Percentiles rank a stretch among this genome's conserved stretches.
phyloP scores from a whole-genome alignment of 35 echinoderm and acorn worm species.

The Ophioderma brevispina region DNA sequence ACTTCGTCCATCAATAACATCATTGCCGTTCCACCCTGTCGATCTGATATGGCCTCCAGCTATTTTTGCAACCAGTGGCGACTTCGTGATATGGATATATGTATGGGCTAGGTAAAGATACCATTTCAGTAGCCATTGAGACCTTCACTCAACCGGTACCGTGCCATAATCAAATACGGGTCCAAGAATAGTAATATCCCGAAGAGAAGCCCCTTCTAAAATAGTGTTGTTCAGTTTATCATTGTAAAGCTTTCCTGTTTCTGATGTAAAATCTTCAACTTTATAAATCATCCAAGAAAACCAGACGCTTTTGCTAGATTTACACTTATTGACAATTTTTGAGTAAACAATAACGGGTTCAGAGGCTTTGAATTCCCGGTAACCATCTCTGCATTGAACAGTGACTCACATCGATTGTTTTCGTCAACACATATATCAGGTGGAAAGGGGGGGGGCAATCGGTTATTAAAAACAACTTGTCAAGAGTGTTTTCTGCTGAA shows the following conservation, averaged over 20 bases:
- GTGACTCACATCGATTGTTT: background rate
- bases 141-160: conserved; percentile 45
- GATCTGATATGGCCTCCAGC: conserved; percentile 17
- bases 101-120: background rate
- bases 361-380: conserved; percentile 32
- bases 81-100: conserved; percentile 7
- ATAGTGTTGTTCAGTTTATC: background rate
- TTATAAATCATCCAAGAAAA: conserved; percentile 32
- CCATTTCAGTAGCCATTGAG: conserved; percentile 37
- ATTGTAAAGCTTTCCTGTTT: background rate
- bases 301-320: conserved; percentile 14
- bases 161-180: background rate
- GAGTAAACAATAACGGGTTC: conserved; percentile 4
- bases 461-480: conserved; percentile 23
- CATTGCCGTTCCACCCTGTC: background rate
- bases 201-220: background rate
- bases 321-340: conserved; percentile 19
- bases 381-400: background rate
- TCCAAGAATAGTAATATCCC: conserved; percentile 1
- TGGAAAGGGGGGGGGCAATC: conserved; percentile 21
- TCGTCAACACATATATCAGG: conserved; percentile 21
- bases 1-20: conserved; percentile 12
- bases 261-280: background rate
- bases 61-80: conserved; percentile 22
- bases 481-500: background rate